Percentiles rank a stretch among this genome's conserved stretches.
These are phyloP conservation scores for Zosterops pallidus DNA, from an alignment of 2,113 vertebrate species.

Conservation along the genomic window DNA sequence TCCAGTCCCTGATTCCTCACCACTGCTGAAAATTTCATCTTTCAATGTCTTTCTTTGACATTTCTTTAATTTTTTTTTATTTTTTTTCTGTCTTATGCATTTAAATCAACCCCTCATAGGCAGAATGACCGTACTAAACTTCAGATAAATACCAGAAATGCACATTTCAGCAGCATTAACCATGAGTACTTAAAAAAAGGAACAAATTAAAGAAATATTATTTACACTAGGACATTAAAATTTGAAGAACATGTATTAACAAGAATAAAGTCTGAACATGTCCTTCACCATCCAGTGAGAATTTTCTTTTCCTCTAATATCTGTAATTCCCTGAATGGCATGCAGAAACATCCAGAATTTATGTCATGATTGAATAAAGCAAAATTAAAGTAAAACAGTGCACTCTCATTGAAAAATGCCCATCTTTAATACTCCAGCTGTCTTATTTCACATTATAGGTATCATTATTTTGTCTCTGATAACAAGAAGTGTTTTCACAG, in stretches of 20 bases:
- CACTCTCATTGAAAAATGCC: background rate
- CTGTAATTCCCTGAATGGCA: background rate
- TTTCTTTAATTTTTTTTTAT: background rate
- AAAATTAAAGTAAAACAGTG: background rate
- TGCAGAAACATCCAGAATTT: background rate
- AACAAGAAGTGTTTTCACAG: background rate
- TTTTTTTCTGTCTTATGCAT: background rate
- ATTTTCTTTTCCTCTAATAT: background rate
- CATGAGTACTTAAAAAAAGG: background rate
- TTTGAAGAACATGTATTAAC: background rate
- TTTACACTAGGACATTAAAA: background rate
- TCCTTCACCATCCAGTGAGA: background rate
- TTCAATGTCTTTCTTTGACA: background rate
- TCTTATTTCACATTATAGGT: background rate
- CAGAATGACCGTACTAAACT: background rate
- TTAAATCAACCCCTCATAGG: background rate
- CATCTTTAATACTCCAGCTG: background rate
- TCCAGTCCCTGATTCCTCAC: background rate
- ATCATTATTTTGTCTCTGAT: background rate
- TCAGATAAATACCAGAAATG: background rate
- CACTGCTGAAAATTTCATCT: background rate
- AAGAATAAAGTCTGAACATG: background rate
- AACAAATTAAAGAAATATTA: background rate
- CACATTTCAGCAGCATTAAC: background rate
- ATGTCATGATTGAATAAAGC: background rate